phyloP scores from a whole-genome alignment of 2,797 vertebrate species.

The Taenioides sp. region DNA sequence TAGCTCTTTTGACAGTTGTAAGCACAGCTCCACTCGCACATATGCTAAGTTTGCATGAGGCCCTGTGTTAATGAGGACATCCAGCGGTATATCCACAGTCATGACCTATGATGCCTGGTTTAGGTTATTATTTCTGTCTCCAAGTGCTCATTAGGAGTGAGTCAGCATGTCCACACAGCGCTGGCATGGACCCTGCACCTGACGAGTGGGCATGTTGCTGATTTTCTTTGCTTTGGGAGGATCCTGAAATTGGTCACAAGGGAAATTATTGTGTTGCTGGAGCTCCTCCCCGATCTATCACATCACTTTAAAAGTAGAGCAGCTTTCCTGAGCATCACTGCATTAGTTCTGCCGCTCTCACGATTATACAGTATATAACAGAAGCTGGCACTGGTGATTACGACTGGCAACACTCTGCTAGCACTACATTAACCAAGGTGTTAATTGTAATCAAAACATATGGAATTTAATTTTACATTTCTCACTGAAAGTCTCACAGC shows the following conservation, averaged over 20 bases:
- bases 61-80: constrained; percentile 74
- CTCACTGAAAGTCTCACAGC: constrained; percentile 3
- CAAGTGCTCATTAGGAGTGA: constrained; percentile 79
- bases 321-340: constrained; percentile 58
- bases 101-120: constrained; percentile 74
- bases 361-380: constrained; percentile 38
- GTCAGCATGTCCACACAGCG: constrained; percentile 64
- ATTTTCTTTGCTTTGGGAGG: constrained; percentile 74
- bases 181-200: constrained; percentile 50
- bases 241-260: constrained; percentile 80
- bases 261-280: constrained; percentile 77
- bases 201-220: constrained; percentile 71
- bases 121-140: constrained; percentile 75
- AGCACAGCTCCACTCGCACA: constrained; percentile 25
- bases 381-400: constrained; percentile 22
- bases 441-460: constrained; percentile 21
- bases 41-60: constrained; percentile 51
- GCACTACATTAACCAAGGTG: constrained; percentile 2
- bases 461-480: constrained; percentile 6
- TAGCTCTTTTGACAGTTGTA: constrained; percentile 54
- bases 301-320: constrained; percentile 73
- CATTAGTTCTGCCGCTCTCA: constrained; percentile 41
- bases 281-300: constrained; percentile 81
- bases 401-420: constrained; percentile 12
- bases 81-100: constrained; percentile 65